These are phyloP conservation scores for Lepus europaeus DNA, from an alignment of 2,113 vertebrate species.

Conservation along the genomic window DNA sequence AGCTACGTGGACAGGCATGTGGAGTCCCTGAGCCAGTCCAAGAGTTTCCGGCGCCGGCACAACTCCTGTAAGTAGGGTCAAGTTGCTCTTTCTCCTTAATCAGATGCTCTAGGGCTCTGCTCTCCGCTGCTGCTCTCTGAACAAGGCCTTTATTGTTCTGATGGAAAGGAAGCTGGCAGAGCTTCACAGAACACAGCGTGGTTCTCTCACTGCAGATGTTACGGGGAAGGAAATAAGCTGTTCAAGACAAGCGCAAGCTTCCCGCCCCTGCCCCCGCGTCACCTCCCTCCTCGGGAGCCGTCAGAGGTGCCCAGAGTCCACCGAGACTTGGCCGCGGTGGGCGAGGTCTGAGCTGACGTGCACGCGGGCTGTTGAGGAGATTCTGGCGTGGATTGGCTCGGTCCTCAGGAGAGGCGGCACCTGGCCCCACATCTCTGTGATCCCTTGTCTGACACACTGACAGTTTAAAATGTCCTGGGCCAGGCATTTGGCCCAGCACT, in stretches of 20 bases:
- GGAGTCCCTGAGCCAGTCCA: constrained; percentile 92
- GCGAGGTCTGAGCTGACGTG: background rate
- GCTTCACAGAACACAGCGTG: background rate
- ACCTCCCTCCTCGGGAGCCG: constrained; percentile 27
- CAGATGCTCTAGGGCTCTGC: background rate
- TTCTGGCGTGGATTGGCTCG: constrained; percentile 36
- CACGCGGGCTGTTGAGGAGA: background rate
- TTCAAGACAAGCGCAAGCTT: background rate
- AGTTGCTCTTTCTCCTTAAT: background rate
- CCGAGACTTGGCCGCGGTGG: background rate
- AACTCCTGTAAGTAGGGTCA: constrained; percentile 95
- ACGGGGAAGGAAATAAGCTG: constrained; percentile 38
- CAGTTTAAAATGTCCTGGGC: no score
- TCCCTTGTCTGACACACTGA: constrained; percentile 16
- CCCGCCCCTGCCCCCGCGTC: background rate
- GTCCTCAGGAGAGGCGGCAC: background rate
- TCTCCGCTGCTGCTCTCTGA: background rate
- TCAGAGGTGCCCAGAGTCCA: background rate
- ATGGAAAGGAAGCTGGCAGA: background rate
- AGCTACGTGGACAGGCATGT: constrained; percentile 95
- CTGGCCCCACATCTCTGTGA: background rate
- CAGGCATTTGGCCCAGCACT: background rate
- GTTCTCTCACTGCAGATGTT: background rate
- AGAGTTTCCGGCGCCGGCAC: constrained; percentile 95
- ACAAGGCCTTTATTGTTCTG: background rate